A percentile compares a stretch with the other conserved stretches of the same genome.
Evolutionary conservation across 2,113 vertebrate species (phyloP).

Genomic region (Zapus hudsonius): DNA sequence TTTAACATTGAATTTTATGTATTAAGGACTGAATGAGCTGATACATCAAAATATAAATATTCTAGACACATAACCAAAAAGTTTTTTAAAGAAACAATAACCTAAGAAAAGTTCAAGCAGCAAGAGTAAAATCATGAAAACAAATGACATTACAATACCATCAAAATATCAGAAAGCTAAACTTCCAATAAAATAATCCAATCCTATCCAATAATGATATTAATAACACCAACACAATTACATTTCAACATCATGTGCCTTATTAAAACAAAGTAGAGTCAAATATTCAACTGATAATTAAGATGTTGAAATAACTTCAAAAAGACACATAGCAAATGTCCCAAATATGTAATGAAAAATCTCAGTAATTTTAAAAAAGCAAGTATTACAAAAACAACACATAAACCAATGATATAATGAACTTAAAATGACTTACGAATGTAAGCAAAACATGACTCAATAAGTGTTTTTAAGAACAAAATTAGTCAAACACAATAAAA

Average conservation of each 20-base stretch:
- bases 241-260: not conserved
- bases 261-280: constrained; percentile 41
- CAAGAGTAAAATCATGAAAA: constrained; percentile 1
- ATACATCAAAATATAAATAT: constrained; percentile 51
- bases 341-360: constrained; percentile 4
- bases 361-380: constrained; percentile 38
- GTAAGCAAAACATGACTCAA: constrained; percentile 47
- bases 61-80: not conserved
- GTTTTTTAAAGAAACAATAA: not conserved
- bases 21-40: not conserved
- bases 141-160: not conserved
- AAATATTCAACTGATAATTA: constrained; percentile 22
- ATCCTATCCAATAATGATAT: too few species aligned
- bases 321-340: not conserved
- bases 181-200: constrained; percentile 20
- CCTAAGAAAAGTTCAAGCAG: constrained; percentile 42
- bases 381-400: not conserved
- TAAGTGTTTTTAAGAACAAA: not conserved
- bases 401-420: constrained; percentile 35
- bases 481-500: not conserved
- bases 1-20: not conserved
- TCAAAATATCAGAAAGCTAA: constrained; percentile 37
- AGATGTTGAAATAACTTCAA: constrained; percentile 14
- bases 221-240: constrained; percentile 47
- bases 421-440: not conserved